Evolutionary conservation across 1,140 invertebrate species (phyloP), one percentile per base, ranked within the genome.

Genomic region (Steinernema khuongi): DNA sequence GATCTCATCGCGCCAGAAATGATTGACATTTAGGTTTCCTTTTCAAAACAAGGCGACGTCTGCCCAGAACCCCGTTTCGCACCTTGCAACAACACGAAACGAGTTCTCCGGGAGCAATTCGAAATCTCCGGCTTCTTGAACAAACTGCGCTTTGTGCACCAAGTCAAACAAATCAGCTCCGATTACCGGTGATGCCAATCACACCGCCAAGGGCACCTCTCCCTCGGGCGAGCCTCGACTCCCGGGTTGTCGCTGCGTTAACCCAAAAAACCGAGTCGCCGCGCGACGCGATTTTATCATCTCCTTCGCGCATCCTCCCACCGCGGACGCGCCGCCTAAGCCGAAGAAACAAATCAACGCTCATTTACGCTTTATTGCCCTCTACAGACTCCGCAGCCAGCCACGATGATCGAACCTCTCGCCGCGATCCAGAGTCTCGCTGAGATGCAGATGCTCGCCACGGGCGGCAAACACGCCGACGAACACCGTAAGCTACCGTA

Each of bases 201-300:
- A 60, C 50, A 7, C 36, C 36, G 7, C 19, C 50, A 60, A 60
- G 50, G 50, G 50, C 50, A 60, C 50, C 11, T 7, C 14, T 11
- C 50, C 50, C 50, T 22, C 36, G 36, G 36, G 36, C n/a, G 7
- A n/a, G 7, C 36, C n/a, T n/a, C 36, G 7, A 7, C 50, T 14
- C 50, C 14, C 4, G 50, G 14, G 50, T 41, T n/a, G 36, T 41
- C 7, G 7, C 36, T n/a, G 22, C 50, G 50, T 60, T 60, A 60
- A 60, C 50, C 50, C 50, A 60, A 60, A 60, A 60, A 60, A 60
- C 50, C 50, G 22, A 60, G 7, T 41, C n/a, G 36, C 36, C 7
- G 7, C 7, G 36, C 36, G 36, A n/a, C 22, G 50, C 26, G 50
- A 60, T 60, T 60, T 60, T 60, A 60, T 60, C 50, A 22, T 22